Conservation (phyloP, 2,888 invertebrate genomes). For the Drosophila infuscata region DNA sequence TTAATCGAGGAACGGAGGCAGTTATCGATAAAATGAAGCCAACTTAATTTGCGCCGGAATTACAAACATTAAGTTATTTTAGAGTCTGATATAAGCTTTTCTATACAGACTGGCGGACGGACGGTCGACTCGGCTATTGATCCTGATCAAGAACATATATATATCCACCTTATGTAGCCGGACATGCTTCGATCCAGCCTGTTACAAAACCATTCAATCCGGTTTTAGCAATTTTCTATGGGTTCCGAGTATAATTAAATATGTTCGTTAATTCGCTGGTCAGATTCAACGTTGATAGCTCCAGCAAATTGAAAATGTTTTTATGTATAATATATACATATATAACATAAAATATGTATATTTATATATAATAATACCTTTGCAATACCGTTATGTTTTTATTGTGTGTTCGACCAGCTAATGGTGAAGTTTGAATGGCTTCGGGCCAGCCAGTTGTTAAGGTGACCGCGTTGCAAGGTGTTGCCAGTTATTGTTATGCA, state of each 20-base stretch:
- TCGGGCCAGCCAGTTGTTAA: slow-evolving; percentile 17
- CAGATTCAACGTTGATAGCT: neutral
- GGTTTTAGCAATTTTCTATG: neutral
- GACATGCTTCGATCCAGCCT: neutral
- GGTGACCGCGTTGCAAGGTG: slow-evolving; percentile 6
- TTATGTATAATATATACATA: too few relatives aligned
- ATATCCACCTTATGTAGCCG: neutral
- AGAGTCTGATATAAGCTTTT: too few relatives aligned
- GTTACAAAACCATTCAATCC: neutral
- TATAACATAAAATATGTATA: too few relatives aligned
- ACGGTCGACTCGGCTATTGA: neutral
- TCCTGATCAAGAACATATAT: neutral
- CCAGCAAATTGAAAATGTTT: neutral
- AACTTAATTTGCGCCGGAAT: neutral
- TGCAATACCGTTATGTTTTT: neutral
- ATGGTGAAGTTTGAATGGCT: slow-evolving; percentile 12
- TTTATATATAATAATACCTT: neutral
- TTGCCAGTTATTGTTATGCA: slow-evolving; percentile 19
- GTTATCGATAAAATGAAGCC: neutral
- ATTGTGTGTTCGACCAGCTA: neutral
- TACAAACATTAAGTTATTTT: too few relatives aligned
- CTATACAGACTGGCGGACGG: neutral
- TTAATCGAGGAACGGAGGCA: neutral
- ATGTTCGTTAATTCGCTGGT: neutral
- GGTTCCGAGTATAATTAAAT: neutral